Conservation (phyloP, 2,797 vertebrate genomes). For the Microctenopoma stevenorrisi region DNA sequence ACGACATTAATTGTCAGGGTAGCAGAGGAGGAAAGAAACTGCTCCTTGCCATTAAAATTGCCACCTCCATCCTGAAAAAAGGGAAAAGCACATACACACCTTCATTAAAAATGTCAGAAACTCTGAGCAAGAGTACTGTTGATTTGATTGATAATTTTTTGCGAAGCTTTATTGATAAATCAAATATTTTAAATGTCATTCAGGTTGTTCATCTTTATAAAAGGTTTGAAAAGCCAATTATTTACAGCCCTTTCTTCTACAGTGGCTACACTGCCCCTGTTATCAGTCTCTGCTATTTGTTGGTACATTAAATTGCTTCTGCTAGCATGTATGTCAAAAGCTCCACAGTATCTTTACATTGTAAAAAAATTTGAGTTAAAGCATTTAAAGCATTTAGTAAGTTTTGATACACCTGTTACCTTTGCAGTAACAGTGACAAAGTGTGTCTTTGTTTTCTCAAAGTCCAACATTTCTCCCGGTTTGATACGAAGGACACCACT, state of each 20-base stretch:
- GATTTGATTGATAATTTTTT: neutral
- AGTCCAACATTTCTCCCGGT: slow-evolving; percentile 88
- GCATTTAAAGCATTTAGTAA: neutral
- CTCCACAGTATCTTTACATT: neutral
- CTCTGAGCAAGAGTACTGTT: neutral
- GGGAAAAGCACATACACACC: neutral
- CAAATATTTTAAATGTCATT: neutral
- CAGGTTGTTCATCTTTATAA: too few species aligned
- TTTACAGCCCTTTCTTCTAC: too few species aligned
- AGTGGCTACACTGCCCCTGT: too few species aligned
- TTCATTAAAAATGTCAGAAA: neutral
- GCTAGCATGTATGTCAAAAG: neutral
- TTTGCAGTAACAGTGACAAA: slow-evolving; percentile 90
- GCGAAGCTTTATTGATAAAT: neutral
- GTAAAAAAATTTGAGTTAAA: neutral
- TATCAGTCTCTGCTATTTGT: too few species aligned
- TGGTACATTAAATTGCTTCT: too few species aligned
- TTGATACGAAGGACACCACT: slow-evolving; percentile 92
- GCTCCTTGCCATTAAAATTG: slow-evolving; percentile 88
- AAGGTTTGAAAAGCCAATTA: too few species aligned
- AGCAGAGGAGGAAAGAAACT: slow-evolving; percentile 89
- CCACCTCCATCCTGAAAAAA: slow-evolving; percentile 92
- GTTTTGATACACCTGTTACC: slow-evolving; percentile 76
- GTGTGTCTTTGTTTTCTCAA: slow-evolving; percentile 90
- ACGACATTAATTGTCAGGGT: slow-evolving; percentile 93